A percentile compares a stretch with the other conserved stretches of the same genome.
phyloP scores from a whole-genome alignment of 2,113 vertebrate species.

The Odontesthes bonariensis region DNA sequence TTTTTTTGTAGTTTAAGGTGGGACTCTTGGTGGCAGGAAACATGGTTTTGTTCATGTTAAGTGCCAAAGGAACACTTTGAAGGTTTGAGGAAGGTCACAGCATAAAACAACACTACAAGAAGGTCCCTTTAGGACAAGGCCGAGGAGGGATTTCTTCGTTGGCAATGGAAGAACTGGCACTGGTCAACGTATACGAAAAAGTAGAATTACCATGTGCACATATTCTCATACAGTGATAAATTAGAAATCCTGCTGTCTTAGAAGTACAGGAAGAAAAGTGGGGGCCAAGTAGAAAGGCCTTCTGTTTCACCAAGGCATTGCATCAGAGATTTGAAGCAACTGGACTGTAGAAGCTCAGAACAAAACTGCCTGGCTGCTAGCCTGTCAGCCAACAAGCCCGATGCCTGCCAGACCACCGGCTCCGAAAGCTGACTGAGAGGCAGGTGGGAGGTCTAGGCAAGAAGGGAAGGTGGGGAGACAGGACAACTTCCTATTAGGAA shows the following conservation, averaged over 20 bases:
- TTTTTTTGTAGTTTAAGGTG: slow-evolving; percentile 40
- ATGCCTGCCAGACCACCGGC: slow-evolving; percentile 59
- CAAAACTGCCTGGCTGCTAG: slow-evolving; percentile 17
- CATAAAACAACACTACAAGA: slow-evolving; percentile 45
- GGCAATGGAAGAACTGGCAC: not conserved
- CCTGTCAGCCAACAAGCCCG: slow-evolving; percentile 6
- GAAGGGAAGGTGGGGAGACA: slow-evolving; percentile 37
- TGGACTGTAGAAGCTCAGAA: slow-evolving; percentile 13
- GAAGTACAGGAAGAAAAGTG: slow-evolving; percentile 1
- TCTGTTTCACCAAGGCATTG: slow-evolving; percentile 10
- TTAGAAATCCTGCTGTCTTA: slow-evolving; percentile 9
- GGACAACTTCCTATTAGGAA: slow-evolving; percentile 60
- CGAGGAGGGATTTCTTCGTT: slow-evolving; percentile 20
- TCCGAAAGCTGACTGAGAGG: slow-evolving; percentile 62
- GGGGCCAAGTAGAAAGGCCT: not conserved
- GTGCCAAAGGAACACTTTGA: slow-evolving; percentile 55
- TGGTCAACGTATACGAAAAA: not conserved
- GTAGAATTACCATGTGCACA: not conserved
- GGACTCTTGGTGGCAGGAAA: slow-evolving; percentile 58
- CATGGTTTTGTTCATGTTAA: slow-evolving; percentile 59
- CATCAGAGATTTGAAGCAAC: slow-evolving; percentile 31
- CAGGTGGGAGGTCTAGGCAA: slow-evolving; percentile 59
- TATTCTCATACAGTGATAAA: not conserved
- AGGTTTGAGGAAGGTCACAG: slow-evolving; percentile 50
- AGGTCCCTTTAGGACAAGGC: slow-evolving; percentile 34